These are phyloP conservation scores for Drosophila infuscata DNA, from an alignment of 2,888 invertebrate species.

Conservation along the genomic window DNA sequence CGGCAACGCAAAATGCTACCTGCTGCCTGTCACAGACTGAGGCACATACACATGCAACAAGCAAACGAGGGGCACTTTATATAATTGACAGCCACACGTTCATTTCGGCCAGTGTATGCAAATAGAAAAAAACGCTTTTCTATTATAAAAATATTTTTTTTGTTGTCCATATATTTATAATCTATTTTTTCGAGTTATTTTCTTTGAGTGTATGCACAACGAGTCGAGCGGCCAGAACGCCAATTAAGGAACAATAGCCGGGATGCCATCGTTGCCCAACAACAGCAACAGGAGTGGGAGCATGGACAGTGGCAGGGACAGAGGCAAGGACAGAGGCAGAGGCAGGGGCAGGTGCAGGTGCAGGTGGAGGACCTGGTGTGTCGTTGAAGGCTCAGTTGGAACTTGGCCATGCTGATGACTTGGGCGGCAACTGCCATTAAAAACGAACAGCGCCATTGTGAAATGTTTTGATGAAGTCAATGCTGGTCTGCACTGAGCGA, in stretches of 20 bases:
- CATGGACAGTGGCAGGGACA: not conserved
- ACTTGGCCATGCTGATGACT: constrained; percentile 36
- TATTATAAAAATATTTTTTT: not conserved
- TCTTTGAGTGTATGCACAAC: constrained; percentile 16
- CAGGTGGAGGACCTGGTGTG: not conserved
- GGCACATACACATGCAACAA: constrained; percentile 13
- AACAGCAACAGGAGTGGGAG: not conserved
- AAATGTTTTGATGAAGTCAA: constrained; percentile 70
- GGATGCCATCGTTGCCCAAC: constrained; percentile 19
- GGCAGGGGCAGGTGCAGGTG: not conserved
- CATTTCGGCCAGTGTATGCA: constrained; percentile 1
- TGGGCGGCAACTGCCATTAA: constrained; percentile 62
- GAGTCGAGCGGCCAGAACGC: constrained; percentile 54
- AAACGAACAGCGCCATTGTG: constrained; percentile 60
- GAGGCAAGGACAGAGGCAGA: not conserved
- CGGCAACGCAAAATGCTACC: constrained; percentile 40
- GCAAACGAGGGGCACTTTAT: constrained; percentile 1
- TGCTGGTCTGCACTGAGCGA: constrained; percentile 9
- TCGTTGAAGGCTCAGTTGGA: constrained; percentile 4
- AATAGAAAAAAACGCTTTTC: not conserved
- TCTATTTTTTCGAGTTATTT: not conserved
- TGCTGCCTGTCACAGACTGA: constrained; percentile 18
- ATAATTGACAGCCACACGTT: constrained; percentile 5
- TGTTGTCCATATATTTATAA: too few species aligned
- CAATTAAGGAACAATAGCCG: constrained; percentile 76